Base-by-base conservation (phyloP, 2,113 vertebrate genomes). In the Drymodes brunneopygia region DNA sequence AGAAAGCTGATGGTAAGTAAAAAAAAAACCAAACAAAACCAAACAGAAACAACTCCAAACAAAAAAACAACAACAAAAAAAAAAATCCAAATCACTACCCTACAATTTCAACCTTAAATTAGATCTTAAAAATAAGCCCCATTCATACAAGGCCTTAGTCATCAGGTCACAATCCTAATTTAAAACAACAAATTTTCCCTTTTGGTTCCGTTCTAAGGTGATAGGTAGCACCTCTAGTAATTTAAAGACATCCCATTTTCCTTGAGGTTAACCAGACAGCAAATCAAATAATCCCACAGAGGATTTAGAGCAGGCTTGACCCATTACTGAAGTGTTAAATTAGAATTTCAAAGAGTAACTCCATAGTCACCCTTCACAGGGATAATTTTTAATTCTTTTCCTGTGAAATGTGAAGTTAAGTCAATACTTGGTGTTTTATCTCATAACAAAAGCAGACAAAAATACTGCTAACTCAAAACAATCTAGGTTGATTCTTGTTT, bases 341-440 rank as follows among this genome's bases (percentile, higher is more conserved):
- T 89, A 92, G 94, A 95, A 95, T 95, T 96, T 95, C 87, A 95
- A 89, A 95, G 70, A 92, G 57, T 72, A 91, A 93, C 88, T 95
- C 78, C 62, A 82, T 5, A 82, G 80, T 47, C 75, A 94, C 82
- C 73, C 57, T 89, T 78, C 79, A 77, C n/a, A 60, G 70, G 86
- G 81, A 91, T 84, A 94, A 92, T 91, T 96, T 87, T 93, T 94
- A 85, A 90, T 90, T 90, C 85, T 75, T 93, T 70, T 86, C 73
- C 86, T 73, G 71, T 75, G 75, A 96, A 92, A 96, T 42, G 67
- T 86, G 86, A 83, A 94, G 84, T 79, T 77, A 90, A 92, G 91
- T 93, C 85, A 94, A 86, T 77, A 88, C 35, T 29, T 21, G 0
- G 77, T 87, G 66, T 87, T 95, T 95, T 91, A 92, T 92, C 57